phyloP scores from a whole-genome alignment of 2,888 invertebrate species.

The Podotricha telesiphe region DNA sequence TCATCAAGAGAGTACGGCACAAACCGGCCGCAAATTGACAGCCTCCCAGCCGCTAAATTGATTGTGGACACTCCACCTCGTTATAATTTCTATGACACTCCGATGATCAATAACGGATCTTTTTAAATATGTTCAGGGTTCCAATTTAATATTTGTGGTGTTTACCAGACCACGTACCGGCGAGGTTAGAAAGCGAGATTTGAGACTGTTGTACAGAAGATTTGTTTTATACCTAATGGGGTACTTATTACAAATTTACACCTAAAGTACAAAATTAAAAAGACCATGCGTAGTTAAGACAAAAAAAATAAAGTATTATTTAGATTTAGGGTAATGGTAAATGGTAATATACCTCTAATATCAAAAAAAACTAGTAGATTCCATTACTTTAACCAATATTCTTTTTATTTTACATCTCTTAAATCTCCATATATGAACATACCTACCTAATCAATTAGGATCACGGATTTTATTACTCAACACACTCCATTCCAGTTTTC shows the following conservation, averaged over 20 bases:
- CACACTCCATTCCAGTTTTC: constrained; percentile 42
- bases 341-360: not conserved
- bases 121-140: constrained; percentile 24
- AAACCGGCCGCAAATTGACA: constrained; percentile 69
- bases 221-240: too few species aligned
- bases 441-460: constrained; percentile 42
- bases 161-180: not conserved
- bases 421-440: constrained; percentile 14
- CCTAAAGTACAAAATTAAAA: too few species aligned
- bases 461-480: constrained; percentile 44
- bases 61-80: constrained; percentile 65
- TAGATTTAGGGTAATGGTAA: too few species aligned
- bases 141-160: not conserved
- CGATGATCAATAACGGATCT: constrained; percentile 47
- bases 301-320: too few species aligned
- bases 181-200: not conserved
- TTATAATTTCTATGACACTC: constrained; percentile 50
- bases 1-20: constrained; percentile 61
- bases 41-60: constrained; percentile 68
- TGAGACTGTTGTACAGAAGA: not conserved
- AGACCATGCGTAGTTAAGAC: too few species aligned
- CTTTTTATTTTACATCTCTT: constrained; percentile 1
- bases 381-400: constrained; percentile 20
- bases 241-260: not conserved
- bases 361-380: not conserved